Conservation (phyloP, 2,797 vertebrate genomes). For the Aeoliscus strigatus region DNA sequence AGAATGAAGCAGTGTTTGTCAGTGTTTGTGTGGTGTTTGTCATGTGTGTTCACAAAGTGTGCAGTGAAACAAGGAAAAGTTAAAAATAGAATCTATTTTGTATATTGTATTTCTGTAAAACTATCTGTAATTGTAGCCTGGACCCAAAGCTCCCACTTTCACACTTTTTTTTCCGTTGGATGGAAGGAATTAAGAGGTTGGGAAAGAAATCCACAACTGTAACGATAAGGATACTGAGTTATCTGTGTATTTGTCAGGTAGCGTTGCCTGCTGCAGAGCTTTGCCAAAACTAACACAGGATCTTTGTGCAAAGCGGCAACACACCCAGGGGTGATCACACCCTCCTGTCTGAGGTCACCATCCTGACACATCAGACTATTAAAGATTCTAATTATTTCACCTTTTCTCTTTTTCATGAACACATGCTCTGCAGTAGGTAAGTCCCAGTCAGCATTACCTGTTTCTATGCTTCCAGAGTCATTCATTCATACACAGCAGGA, state of each 20-base stretch:
- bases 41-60: too few relatives aligned
- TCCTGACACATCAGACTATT: too few relatives aligned
- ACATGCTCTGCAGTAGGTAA: too few relatives aligned
- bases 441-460: too few relatives aligned
- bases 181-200: constrained; percentile 2
- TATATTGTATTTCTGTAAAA: not conserved
- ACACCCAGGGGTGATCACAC: constrained; percentile 47
- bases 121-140: not conserved
- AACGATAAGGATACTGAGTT: constrained; percentile 13
- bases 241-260: constrained; percentile 8
- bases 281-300: constrained; percentile 61
- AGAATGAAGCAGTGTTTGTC: too few relatives aligned
- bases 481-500: too few relatives aligned
- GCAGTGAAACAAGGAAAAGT: too few relatives aligned
- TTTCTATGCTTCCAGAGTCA: too few relatives aligned
- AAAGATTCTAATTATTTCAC: too few relatives aligned
- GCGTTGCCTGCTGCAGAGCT: constrained; percentile 19
- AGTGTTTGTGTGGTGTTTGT: too few relatives aligned
- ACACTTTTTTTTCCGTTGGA: not conserved
- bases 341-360: too few relatives aligned
- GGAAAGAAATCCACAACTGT: constrained; percentile 7
- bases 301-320: constrained; percentile 31
- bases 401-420: too few relatives aligned
- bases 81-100: not conserved
- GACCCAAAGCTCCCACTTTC: not conserved